phyloP scores from a whole-genome alignment of 2,797 vertebrate genomes.

The Gambelia wislizenii region DNA sequence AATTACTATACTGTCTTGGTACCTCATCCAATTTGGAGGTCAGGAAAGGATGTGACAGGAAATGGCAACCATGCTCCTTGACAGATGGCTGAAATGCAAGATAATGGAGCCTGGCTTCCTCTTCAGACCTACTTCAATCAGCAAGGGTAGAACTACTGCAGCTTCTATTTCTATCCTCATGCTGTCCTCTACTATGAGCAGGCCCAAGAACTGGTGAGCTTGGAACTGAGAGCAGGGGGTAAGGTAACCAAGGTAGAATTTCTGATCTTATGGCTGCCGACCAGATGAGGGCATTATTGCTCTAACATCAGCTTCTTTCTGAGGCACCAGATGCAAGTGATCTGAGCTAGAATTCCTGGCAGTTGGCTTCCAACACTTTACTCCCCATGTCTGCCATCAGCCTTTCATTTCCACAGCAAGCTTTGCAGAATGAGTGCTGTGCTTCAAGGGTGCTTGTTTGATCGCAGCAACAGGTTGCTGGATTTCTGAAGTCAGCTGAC shows the following conservation, averaged over 20 bases:
- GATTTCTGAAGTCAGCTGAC: not conserved
- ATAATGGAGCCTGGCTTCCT: not conserved
- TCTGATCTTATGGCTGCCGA: not conserved
- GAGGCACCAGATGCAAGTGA: not conserved
- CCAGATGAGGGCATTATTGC: too few relatives aligned
- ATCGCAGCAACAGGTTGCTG: not conserved
- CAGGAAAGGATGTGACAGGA: not conserved
- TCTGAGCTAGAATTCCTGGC: too few relatives aligned
- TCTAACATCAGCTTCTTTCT: not conserved
- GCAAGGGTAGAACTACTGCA: not conserved
- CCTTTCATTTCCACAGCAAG: not conserved
- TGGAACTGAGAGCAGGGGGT: not conserved
- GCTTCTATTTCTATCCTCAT: not conserved
- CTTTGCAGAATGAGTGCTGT: not conserved
- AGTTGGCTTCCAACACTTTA: not conserved
- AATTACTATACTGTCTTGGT: not conserved
- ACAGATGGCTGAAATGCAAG: not conserved
- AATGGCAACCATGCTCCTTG: not conserved
- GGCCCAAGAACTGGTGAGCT: not conserved
- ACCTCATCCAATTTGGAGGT: not conserved
- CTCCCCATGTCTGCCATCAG: not conserved
- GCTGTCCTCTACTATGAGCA: not conserved
- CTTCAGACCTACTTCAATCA: not conserved
- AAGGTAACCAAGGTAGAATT: not conserved
- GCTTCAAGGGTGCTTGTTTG: not conserved